These are phyloP conservation scores for Bathynomus jamesi DNA, from an alignment of 1,140 invertebrate genomes.

Conservation along the genomic window DNA sequence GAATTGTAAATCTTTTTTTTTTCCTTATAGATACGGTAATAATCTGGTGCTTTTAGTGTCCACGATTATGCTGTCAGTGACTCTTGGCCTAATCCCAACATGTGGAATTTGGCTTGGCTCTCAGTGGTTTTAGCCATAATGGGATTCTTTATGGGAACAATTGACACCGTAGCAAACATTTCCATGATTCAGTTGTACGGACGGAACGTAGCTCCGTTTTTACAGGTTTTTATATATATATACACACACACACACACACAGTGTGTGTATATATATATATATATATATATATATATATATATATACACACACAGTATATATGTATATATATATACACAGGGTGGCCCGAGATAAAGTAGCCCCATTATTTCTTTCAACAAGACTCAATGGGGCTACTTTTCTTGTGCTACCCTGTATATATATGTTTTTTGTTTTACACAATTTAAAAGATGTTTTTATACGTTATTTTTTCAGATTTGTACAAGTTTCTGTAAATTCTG, in stretches of 20 bases:
- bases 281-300: too few relatives aligned
- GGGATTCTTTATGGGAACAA: constrained; percentile 51
- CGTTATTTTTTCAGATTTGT: background rate
- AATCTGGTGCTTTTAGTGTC: constrained; percentile 45
- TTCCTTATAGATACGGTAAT: constrained; percentile 38
- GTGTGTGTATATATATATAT: too few relatives aligned
- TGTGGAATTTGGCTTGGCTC: constrained; percentile 42
- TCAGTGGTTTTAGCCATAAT: constrained; percentile 46
- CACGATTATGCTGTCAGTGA: constrained; percentile 44
- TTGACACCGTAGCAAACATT: constrained; percentile 50
- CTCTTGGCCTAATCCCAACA: constrained; percentile 46
- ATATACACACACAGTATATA: too few relatives aligned
- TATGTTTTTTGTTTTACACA: too few relatives aligned
- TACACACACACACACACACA: too few relatives aligned
- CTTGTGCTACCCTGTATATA: too few relatives aligned
- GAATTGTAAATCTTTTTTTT: too few relatives aligned
- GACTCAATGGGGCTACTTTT: too few relatives aligned
- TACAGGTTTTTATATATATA: constrained; percentile 52
- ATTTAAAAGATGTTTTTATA: too few relatives aligned
- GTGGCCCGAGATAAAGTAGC: too few relatives aligned
- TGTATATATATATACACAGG: too few relatives aligned
- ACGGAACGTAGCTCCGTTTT: constrained; percentile 48
- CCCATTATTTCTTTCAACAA: too few relatives aligned
- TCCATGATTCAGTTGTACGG: constrained; percentile 49
- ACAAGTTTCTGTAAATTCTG: background rate